Conservation (phyloP, 2,888 invertebrate genomes). For the Ochropacha duplaris region DNA sequence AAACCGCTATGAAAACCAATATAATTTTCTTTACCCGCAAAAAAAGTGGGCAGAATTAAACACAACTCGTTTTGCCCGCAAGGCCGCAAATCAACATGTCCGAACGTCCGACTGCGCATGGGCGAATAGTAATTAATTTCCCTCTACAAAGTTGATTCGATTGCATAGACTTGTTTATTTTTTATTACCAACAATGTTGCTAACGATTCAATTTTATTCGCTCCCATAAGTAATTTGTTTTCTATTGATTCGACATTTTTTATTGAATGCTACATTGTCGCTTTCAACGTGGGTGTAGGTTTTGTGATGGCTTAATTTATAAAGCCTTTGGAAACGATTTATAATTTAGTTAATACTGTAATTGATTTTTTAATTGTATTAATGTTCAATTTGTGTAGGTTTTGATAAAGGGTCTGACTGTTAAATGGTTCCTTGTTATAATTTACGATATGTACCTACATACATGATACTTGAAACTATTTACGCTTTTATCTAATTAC, state of each 20-base stretch:
- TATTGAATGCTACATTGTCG: slow-evolving; percentile 24
- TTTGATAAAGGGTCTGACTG: too few species aligned
- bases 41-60: background rate
- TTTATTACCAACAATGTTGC: slow-evolving; percentile 54
- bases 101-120: slow-evolving; percentile 14
- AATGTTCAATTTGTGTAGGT: slow-evolving; percentile 21
- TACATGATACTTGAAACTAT: too few species aligned
- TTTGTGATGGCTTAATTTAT: slow-evolving; percentile 37
- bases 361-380: slow-evolving; percentile 40
- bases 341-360: slow-evolving; percentile 46
- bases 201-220: slow-evolving; percentile 52
- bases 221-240: slow-evolving; percentile 60
- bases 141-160: slow-evolving; percentile 59
- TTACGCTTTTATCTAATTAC: too few species aligned
- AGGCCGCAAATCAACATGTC: slow-evolving; percentile 24
- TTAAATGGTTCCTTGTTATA: too few species aligned
- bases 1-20: background rate
- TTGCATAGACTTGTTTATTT: slow-evolving; percentile 41
- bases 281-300: background rate
- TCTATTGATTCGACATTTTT: slow-evolving; percentile 44
- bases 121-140: slow-evolving; percentile 46
- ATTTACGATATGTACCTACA: too few species aligned
- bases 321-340: slow-evolving; percentile 35
- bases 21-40: background rate
- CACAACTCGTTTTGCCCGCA: slow-evolving; percentile 9